phyloP scores from a whole-genome alignment of 2,797 vertebrate species.

The Anniella stebbinsi region DNA sequence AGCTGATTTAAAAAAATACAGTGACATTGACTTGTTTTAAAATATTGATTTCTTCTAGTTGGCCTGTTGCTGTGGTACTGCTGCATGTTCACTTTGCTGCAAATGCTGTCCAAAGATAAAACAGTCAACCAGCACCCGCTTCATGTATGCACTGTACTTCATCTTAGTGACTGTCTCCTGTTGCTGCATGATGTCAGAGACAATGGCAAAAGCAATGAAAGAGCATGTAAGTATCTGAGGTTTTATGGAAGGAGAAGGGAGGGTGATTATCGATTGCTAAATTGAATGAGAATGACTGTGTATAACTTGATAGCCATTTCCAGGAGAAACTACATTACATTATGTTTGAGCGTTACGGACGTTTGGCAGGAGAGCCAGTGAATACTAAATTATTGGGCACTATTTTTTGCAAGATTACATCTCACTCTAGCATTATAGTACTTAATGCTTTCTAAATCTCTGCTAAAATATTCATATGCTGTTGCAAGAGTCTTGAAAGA shows the following conservation, averaged over 20 bases:
- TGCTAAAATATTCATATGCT: conserved; percentile 45
- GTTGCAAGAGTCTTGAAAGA: conserved; percentile 45
- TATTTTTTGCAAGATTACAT: neutral
- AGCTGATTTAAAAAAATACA: conserved; percentile 31
- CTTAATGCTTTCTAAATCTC: conserved; percentile 55
- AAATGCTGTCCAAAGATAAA: conserved; percentile 94
- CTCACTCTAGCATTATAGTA: conserved; percentile 16
- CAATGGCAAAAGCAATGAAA: conserved; percentile 83
- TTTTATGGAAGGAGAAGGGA: neutral
- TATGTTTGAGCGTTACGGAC: conserved; percentile 50
- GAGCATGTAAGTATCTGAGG: conserved; percentile 78
- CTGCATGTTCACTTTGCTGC: conserved; percentile 93
- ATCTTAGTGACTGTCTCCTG: conserved; percentile 91
- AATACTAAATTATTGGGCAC: neutral
- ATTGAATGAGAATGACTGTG: neutral
- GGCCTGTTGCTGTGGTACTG: conserved; percentile 95
- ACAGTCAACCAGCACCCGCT: conserved; percentile 94
- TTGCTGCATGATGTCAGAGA: conserved; percentile 95
- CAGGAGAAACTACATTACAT: neutral
- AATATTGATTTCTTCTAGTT: conserved; percentile 79
- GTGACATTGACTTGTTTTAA: neutral
- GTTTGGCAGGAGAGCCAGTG: conserved; percentile 55
- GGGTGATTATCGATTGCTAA: neutral
- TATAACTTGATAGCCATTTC: rapidly evolving
- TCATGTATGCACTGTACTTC: conserved; percentile 96